Percentiles rank a stretch among this genome's conserved stretches.
Conservation (phyloP, 2,113 vertebrate species). For the Dicrurus megarhynchus region DNA sequence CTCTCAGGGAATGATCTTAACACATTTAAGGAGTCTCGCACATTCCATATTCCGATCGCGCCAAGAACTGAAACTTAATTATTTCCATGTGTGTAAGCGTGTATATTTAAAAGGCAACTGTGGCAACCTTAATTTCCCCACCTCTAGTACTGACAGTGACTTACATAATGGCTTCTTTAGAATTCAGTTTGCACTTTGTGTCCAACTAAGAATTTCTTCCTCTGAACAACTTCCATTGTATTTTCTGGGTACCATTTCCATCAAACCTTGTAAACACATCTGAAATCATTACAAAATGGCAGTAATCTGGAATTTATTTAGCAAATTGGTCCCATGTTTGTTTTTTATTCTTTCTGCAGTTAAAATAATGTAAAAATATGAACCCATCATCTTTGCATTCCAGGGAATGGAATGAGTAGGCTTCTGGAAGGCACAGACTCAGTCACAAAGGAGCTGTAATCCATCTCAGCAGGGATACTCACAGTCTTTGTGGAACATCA, state of each 20-base stretch:
- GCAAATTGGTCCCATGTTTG: background rate
- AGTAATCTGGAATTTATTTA: background rate
- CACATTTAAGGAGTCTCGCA: conserved; percentile 33
- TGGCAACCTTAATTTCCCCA: background rate
- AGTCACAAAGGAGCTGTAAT: conserved; percentile 5
- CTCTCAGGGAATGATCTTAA: conserved; percentile 50
- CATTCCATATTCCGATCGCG: background rate
- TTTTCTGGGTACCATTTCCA: background rate
- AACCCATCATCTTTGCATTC: conserved; percentile 24
- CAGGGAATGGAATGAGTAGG: conserved; percentile 26
- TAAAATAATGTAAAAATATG: background rate
- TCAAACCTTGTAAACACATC: background rate
- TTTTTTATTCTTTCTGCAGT: conserved; percentile 3
- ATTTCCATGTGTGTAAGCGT: background rate
- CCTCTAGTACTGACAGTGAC: background rate
- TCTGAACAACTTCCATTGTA: background rate
- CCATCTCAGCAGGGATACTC: background rate
- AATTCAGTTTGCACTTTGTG: conserved; percentile 22
- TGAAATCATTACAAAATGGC: background rate
- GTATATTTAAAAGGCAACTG: background rate
- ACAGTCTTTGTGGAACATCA: background rate
- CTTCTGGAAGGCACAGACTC: conserved; percentile 39
- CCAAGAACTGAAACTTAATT: background rate
- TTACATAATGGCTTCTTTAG: background rate
- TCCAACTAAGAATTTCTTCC: background rate